Percentiles rank a stretch among this genome's conserved stretches.
These are phyloP conservation scores for Sebastes alutus DNA, from an alignment of 2,797 vertebrate species.

Conservation along the genomic window DNA sequence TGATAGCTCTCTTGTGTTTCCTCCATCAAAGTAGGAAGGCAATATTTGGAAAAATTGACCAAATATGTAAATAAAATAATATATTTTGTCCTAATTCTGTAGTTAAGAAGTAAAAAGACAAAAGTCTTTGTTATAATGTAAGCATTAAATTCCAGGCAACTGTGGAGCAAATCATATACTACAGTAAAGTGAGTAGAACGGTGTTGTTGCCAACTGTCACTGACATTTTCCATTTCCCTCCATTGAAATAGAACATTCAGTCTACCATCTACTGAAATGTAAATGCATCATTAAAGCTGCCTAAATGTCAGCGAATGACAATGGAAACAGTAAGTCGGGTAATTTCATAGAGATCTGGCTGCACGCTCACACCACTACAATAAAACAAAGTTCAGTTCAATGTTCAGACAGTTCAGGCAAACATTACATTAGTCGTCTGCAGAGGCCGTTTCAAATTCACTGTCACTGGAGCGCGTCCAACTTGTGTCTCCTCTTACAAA, in stretches of 20 bases:
- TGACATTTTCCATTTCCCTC: background rate
- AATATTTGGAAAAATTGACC: background rate
- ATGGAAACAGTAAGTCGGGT: background rate
- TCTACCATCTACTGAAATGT: constrained; percentile 2
- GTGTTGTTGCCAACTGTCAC: background rate
- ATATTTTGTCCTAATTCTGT: background rate
- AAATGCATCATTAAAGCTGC: constrained; percentile 18
- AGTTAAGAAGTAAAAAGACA: background rate
- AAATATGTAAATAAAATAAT: background rate
- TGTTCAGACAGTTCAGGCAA: constrained; percentile 38
- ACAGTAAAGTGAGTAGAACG: background rate
- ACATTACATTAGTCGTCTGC: constrained; percentile 18
- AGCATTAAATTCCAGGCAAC: background rate
- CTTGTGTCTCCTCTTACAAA: constrained; percentile 17
- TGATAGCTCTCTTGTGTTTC: background rate
- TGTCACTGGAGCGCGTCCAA: constrained; percentile 7
- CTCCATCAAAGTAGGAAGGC: background rate
- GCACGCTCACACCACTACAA: background rate
- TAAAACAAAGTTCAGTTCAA: constrained; percentile 33
- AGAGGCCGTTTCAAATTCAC: constrained; percentile 3
- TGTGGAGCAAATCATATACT: background rate
- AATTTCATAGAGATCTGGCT: constrained; percentile 31
- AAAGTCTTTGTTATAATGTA: no score
- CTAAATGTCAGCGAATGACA: constrained; percentile 26
- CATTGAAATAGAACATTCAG: background rate